Percentiles rank a stretch among this genome's conserved stretches.
These are phyloP conservation scores for Drosophila limbata DNA, from an alignment of 2,888 invertebrate species.

Conservation along the genomic window DNA sequence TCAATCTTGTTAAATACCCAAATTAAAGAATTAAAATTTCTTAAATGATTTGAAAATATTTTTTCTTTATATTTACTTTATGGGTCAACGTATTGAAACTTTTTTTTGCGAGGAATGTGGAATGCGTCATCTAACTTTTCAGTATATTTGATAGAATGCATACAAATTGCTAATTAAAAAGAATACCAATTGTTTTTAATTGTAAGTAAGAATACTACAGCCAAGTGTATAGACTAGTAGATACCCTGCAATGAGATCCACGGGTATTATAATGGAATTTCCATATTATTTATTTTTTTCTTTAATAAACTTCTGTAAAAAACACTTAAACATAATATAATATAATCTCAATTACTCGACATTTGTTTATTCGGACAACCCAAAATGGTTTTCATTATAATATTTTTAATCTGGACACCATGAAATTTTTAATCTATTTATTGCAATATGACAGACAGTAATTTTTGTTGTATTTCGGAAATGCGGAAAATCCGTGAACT, in stretches of 20 bases:
- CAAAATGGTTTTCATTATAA: too few relatives aligned
- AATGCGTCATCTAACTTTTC: background rate
- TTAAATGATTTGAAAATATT: background rate
- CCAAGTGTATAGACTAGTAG: background rate
- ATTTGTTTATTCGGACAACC: too few relatives aligned
- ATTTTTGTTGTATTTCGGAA: too few relatives aligned
- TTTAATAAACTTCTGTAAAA: too few relatives aligned
- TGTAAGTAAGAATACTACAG: background rate
- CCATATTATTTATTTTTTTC: too few relatives aligned
- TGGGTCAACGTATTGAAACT: background rate
- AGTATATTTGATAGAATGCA: background rate
- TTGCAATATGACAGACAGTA: too few relatives aligned
- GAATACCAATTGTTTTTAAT: background rate
- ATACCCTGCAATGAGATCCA: background rate
- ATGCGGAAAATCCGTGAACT: too few relatives aligned
- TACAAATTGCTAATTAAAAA: background rate
- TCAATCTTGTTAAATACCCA: background rate
- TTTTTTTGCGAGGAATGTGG: background rate
- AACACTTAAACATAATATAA: too few relatives aligned
- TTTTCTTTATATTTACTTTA: background rate
- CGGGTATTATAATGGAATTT: too few relatives aligned
- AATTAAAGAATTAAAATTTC: background rate
- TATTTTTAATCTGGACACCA: too few relatives aligned
- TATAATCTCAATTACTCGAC: too few relatives aligned
- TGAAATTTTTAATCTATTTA: too few relatives aligned